These are phyloP conservation scores for Pipistrellus kuhlii DNA, from an alignment of 2,797 vertebrate genomes.

Conservation along the genomic window DNA sequence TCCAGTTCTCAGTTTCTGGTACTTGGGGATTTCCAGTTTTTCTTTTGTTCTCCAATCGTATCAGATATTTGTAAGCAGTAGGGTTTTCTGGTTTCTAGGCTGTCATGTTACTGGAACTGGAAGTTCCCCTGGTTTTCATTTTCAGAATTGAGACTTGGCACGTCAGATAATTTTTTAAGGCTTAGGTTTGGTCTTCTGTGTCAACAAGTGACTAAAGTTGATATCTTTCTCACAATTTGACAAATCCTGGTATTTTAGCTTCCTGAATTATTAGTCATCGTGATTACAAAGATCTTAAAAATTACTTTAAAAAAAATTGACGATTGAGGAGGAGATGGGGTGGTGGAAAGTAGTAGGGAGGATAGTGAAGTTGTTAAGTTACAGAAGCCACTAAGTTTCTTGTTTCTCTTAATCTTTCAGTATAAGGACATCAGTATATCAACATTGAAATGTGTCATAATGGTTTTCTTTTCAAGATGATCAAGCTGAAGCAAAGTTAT, in stretches of 20 bases:
- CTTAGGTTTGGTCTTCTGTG: constrained; percentile 24
- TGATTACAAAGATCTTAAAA: not conserved
- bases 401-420: constrained; percentile 25
- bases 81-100: constrained; percentile 41
- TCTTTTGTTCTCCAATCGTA: not conserved
- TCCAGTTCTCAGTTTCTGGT: not conserved
- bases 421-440: constrained; percentile 14
- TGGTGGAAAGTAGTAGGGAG: not conserved
- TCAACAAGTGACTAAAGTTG: constrained; percentile 42
- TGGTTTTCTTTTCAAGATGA: constrained; percentile 49
- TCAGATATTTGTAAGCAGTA: not conserved
- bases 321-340: not conserved
- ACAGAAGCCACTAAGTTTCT: not conserved
- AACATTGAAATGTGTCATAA: constrained; percentile 62
- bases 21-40: constrained; percentile 63
- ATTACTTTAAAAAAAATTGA: not conserved
- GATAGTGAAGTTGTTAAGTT: not conserved
- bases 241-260: constrained; percentile 28
- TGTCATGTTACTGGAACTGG: constrained; percentile 6
- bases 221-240: not conserved
- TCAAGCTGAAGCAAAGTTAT: constrained; percentile 56
- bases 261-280: constrained; percentile 36
- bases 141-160: constrained; percentile 53
- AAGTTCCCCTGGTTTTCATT: constrained; percentile 68
- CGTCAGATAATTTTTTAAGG: constrained; percentile 13